A percentile compares a stretch with the other conserved stretches of the same genome.
Evolutionary conservation across 2,888 invertebrate species (phyloP).

Genomic region (Athalia circularis): DNA sequence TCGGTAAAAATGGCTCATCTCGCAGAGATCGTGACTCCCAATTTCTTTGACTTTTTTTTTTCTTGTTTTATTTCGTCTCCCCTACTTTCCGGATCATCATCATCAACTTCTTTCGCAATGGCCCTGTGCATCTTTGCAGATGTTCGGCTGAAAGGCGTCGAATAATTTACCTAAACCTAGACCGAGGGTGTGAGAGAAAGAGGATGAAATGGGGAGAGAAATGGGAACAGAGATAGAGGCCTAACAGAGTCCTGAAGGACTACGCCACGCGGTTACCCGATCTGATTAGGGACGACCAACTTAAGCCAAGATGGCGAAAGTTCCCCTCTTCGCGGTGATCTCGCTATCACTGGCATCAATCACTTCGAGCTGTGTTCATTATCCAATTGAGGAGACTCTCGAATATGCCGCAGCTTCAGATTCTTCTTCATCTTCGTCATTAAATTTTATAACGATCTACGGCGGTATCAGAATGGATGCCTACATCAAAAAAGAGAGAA

Average conservation of each 20-base stretch:
- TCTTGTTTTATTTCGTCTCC: neutral
- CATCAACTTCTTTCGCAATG: neutral
- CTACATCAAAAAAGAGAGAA: no score
- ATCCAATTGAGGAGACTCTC: neutral
- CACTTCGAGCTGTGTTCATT: constrained; percentile 11
- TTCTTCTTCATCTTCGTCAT: no score
- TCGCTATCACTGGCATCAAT: constrained; percentile 15
- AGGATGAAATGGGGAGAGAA: no score
- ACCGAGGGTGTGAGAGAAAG: neutral
- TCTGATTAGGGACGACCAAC: constrained; percentile 25
- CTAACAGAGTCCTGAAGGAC: neutral
- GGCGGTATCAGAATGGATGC: no score
- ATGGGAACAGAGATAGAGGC: neutral
- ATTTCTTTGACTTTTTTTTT: constrained; percentile 4
- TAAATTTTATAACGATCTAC: no score
- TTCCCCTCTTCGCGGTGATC: neutral
- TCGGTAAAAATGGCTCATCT: constrained; percentile 37
- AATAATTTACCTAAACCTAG: constrained; percentile 1
- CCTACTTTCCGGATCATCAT: neutral
- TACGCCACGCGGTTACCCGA: constrained; percentile 17
- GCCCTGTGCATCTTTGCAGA: no score
- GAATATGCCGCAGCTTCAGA: neutral
- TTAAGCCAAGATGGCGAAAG: constrained; percentile 18
- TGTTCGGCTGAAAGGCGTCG: neutral
- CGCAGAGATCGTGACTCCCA: constrained; percentile 36